phyloP scores from a whole-genome alignment of 2,888 invertebrate genomes.

The Pecten maximus region DNA sequence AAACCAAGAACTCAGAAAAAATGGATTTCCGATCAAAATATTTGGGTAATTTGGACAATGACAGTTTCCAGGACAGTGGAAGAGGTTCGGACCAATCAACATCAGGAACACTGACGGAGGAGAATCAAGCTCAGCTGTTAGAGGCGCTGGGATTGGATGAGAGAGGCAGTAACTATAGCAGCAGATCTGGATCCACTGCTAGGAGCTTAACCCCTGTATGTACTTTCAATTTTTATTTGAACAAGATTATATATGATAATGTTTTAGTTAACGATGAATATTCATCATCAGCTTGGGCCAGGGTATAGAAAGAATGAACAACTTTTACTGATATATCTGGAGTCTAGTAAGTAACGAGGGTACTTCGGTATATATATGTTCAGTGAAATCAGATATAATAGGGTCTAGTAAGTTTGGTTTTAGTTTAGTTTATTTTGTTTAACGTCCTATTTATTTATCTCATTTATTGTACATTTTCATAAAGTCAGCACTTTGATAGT shows the following conservation, averaged over 20 bases:
- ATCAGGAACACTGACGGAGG: slow-evolving; percentile 3
- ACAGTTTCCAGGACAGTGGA: slow-evolving; percentile 9
- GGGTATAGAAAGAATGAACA: neutral
- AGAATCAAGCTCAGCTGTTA: slow-evolving; percentile 22
- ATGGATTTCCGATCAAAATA: slow-evolving; percentile 32
- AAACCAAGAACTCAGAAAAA: neutral
- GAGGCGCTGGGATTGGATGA: neutral
- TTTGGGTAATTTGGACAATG: neutral
- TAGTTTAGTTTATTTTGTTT: too few relatives aligned
- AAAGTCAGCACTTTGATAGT: too few relatives aligned
- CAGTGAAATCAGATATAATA: too few relatives aligned
- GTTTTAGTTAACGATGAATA: neutral
- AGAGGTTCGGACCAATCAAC: slow-evolving; percentile 10
- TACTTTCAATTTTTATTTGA: neutral
- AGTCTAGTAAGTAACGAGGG: too few relatives aligned
- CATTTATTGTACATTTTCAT: too few relatives aligned
- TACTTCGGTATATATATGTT: too few relatives aligned
- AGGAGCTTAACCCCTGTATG: slow-evolving; percentile 49
- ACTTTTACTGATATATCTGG: too few relatives aligned
- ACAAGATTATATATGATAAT: neutral
- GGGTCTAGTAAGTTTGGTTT: too few relatives aligned
- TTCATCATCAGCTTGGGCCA: neutral
- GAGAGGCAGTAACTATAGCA: slow-evolving; percentile 50
- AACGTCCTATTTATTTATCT: too few relatives aligned
- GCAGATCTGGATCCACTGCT: slow-evolving; percentile 56